Base-by-base conservation (phyloP, 2,113 vertebrate genomes). In the Cacatua alba region DNA sequence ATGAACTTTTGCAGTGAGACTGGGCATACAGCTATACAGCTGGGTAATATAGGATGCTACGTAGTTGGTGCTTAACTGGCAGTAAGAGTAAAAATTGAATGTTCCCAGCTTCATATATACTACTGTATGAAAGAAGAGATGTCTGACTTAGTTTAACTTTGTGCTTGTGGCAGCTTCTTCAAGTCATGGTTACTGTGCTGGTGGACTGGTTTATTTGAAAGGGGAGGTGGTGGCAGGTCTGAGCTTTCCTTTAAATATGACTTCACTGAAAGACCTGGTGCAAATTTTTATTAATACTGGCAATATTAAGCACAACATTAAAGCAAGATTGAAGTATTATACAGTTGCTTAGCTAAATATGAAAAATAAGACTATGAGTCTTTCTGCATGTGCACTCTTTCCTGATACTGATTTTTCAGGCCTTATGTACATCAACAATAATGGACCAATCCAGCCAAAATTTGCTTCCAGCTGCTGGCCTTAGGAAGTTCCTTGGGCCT, bases 381-480 rank as follows among this genome's bases (percentile, higher is more conserved):
- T 71, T 94, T 81, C 60, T 94, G 41, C 11, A 4, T 85, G 21
- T 78, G 44, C 35, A n/a, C 24, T 9, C 1, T 96, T 96, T 94
- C 76, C 89, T 76, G 72, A 93, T 43, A 23, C 57, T 81, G 69
- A 86, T 83, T 93, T 89, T 89, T 92, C 37, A 65, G 90, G 78
- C 84, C 48, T 91, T 77, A 49, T 51, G 76, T 90, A 48, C 64
- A 64, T 95, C 91, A 85, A 71, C 53, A 92, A 80, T 89, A 95
- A 88, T 71, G 92, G 86, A 93, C 48, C 51, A 33, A 26, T 94
- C 69, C 69, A 79, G 95, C 96, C 96, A 97, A 96, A 95, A 85
- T 86, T 89, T 86, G 7, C 92, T 95, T 96, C 91, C 95, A 96
- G 96, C 97, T 96, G 96, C 92, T 90, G 79, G 79, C 76, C 62